These are phyloP conservation scores for rabbit (Oryctolagus cuniculus) DNA, from an alignment of 2,113 vertebrate species.

Conservation along the genomic window DNA sequence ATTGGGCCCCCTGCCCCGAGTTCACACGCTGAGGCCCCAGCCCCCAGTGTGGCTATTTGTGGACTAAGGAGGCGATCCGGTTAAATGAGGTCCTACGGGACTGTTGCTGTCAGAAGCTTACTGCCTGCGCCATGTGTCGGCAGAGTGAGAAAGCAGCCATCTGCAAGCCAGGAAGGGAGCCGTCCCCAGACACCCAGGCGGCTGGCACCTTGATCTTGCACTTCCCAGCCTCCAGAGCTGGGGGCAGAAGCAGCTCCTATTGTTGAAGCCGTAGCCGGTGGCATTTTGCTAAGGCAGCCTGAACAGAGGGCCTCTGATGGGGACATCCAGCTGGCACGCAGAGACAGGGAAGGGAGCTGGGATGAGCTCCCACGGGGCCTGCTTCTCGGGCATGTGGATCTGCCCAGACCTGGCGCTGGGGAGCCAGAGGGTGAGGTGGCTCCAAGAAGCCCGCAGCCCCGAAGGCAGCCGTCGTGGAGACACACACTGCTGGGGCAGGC, in stretches of 20 bases:
- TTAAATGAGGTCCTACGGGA: not conserved
- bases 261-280: not conserved
- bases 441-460: not conserved
- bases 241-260: not conserved
- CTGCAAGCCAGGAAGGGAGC: not conserved
- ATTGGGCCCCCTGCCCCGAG: not conserved
- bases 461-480: not conserved
- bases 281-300: not conserved
- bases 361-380: too few relatives aligned
- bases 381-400: not conserved
- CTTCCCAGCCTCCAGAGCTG: not conserved
- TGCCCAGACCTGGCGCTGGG: not conserved
- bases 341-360: not conserved
- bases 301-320: not conserved
- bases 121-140: not conserved
- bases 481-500: not conserved
- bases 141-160: not conserved
- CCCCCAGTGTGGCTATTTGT: not conserved
- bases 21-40: not conserved
- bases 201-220: not conserved
- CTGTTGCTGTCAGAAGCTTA: too few relatives aligned
- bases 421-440: not conserved
- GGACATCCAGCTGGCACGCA: too few relatives aligned
- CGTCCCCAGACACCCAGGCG: not conserved
- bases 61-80: not conserved